Conservation (phyloP, 2,888 invertebrate genomes). For the Drosophila parthenogenetica region DNA sequence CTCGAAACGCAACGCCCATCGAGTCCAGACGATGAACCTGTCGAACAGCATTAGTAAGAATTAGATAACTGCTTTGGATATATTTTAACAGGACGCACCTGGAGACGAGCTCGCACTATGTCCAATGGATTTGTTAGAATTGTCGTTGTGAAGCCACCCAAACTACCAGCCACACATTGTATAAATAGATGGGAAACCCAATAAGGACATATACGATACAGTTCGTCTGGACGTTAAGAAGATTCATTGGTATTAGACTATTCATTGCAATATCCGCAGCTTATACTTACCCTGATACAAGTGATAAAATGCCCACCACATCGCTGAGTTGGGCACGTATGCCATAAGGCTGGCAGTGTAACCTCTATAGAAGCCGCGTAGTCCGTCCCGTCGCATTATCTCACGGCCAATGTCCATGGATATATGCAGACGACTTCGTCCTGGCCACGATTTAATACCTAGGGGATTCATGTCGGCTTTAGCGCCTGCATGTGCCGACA, state of each 20-base stretch:
- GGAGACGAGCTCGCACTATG: conserved; percentile 95
- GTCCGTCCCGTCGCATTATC: conserved; percentile 92
- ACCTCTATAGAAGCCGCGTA: conserved; percentile 96
- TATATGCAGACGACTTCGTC: conserved; percentile 88
- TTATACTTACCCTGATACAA: conserved; percentile 92
- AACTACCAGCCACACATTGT: conserved; percentile 95
- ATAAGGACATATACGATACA: conserved; percentile 89
- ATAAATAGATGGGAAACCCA: conserved; percentile 93
- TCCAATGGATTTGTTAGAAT: conserved; percentile 98
- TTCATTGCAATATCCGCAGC: neutral
- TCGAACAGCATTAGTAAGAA: neutral
- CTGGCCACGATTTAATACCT: conserved; percentile 88
- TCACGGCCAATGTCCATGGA: conserved; percentile 91
- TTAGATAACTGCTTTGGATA: neutral
- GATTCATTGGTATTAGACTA: neutral
- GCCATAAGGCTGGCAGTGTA: conserved; percentile 96
- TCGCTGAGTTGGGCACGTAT: conserved; percentile 98
- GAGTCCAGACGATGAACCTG: conserved; percentile 93
- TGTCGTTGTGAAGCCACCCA: conserved; percentile 97
- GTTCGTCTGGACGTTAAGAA: conserved; percentile 88
- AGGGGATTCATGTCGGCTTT: conserved; percentile 90
- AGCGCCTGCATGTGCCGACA: conserved; percentile 83
- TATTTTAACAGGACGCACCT: conserved; percentile 86
- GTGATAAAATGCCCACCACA: conserved; percentile 99
- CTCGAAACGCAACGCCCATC: conserved; percentile 90